Base-by-base conservation (phyloP, 1,140 invertebrate species). In the Sipha flava region DNA sequence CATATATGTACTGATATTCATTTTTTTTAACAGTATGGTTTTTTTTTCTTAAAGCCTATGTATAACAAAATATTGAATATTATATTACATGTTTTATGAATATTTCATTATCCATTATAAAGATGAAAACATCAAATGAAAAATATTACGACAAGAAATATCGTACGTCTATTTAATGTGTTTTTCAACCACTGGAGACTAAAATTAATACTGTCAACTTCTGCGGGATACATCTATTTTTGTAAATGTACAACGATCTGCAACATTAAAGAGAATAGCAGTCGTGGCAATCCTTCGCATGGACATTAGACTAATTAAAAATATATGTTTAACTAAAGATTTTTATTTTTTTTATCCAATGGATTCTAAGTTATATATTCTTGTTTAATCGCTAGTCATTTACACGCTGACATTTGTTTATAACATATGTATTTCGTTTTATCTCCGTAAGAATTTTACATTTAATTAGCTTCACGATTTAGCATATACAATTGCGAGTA, bases 251-350 rank as follows among this genome's bases (percentile, higher is more conserved):
- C 31, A 21, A 77, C 73, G 73, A 77, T 77, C n/a, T 23, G 73
- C 49, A 26, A 77, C 73, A 77, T 77, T 77, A 77, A 77, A 59
- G 52, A 59, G 57, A 77, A 77, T 59, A 59, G 26, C 43, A 29
- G 49, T 57, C n/a, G 4, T 10, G 16, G 21, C 21, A 43, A 2
- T 77, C 59, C 66, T 70, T 45, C 43, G 34, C 14, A 31, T n/a
- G n/a, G 9, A 49, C n/a, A 43, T 43, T 40, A 23, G 23, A 34
- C 34, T 66, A 66, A 66, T 66, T 43, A 23, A 66, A 66, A 43
- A 43, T 66, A 16, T 43, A 40, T 62, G 34, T 59, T 59, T 18
- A 59, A 31, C 29, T 31, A 18, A 34, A 62, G 10, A 3, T n/a
- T 62, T 62, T n/a, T n/a, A n/a, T n/a, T 66, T 66, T 43, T 9